phyloP scores from a whole-genome alignment of 2,797 vertebrate genomes.

The Chloroceryle amazona region DNA sequence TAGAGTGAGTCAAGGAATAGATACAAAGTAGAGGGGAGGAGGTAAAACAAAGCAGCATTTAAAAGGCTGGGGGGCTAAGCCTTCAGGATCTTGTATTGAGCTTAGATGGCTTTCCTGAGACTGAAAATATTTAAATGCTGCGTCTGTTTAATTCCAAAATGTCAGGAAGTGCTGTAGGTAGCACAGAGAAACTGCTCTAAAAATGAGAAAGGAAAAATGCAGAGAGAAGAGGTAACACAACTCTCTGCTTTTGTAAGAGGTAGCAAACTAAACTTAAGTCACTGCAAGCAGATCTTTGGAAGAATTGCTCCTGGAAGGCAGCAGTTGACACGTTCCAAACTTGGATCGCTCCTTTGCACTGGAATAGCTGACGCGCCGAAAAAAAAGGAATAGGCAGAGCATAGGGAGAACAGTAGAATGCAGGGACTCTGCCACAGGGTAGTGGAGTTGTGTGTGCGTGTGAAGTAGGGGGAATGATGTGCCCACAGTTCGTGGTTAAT shows the following conservation, averaged over 20 bases:
- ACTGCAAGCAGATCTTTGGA: background rate
- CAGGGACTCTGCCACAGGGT: background rate
- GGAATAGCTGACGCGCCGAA: background rate
- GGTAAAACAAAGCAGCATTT: background rate
- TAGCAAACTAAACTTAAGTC: background rate
- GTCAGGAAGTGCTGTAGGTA: background rate
- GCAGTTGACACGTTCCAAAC: background rate
- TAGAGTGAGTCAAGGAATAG: background rate
- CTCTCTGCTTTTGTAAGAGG: background rate
- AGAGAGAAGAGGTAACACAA: background rate
- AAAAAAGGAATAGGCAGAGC: background rate
- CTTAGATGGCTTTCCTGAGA: background rate
- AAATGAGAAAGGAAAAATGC: background rate
- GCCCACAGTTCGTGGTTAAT: background rate
- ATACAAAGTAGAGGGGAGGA: background rate
- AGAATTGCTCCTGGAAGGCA: background rate
- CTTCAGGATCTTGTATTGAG: background rate
- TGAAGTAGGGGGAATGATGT: background rate
- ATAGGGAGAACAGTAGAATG: background rate
- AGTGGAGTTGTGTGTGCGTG: background rate
- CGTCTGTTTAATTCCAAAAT: background rate
- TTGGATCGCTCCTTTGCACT: background rate
- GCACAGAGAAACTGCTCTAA: background rate
- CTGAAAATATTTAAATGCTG: background rate
- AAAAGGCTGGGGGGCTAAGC: background rate